Evolutionary conservation across 2,888 invertebrate genomes (phyloP).

Genomic region (Cylindroiulus punctatus): DNA sequence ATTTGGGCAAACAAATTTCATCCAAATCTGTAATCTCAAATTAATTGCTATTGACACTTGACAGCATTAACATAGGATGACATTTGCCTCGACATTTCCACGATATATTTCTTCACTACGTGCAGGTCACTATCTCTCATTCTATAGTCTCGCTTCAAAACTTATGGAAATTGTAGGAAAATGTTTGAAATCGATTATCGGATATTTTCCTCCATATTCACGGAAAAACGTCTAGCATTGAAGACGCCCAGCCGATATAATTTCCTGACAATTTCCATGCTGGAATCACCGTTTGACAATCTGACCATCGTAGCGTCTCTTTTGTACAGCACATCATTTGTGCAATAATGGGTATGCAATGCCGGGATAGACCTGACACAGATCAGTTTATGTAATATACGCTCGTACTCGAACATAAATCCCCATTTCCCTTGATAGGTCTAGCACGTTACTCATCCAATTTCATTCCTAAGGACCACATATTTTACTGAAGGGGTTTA

Average conservation of each 20-base stretch:
- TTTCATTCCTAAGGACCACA: not conserved
- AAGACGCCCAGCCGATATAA: not conserved
- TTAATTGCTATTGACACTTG: no score
- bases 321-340: not conserved
- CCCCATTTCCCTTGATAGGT: not conserved
- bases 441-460: not conserved
- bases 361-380: not conserved
- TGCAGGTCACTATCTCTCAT: not conserved
- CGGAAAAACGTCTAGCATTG: not conserved
- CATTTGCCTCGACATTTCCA: not conserved
- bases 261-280: conserved; percentile 29
- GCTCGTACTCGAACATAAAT: not conserved
- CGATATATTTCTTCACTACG: not conserved
- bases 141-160: not conserved
- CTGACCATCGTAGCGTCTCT: not conserved
- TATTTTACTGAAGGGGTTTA: no score
- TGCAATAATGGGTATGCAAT: not conserved
- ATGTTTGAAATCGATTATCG: conserved; percentile 21
- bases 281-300: not conserved
- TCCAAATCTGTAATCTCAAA: no score
- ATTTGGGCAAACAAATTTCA: no score
- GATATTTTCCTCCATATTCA: not conserved
- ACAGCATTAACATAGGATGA: no score
- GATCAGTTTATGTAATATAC: not conserved
- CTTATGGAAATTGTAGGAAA: conserved; percentile 32